Evolutionary conservation across 1,140 invertebrate species (phyloP), one percentile per base, ranked within the genome.

Genomic region (Nephotettix cincticeps): DNA sequence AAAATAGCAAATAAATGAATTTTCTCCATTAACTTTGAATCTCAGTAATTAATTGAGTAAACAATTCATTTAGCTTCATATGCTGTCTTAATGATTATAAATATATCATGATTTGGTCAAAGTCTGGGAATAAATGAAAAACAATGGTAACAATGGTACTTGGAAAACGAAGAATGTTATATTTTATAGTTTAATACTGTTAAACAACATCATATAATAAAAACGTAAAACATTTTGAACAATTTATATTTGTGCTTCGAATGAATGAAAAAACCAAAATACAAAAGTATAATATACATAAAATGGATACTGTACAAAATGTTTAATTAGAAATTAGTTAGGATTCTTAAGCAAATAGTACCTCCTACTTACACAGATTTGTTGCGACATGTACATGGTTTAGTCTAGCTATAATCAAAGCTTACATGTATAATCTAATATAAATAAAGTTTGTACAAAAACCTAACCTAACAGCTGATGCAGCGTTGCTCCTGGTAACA

Each of bases 371-470:
- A 61, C 23, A 61, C 56, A 61, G 21, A 61, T 27, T 11, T 61
- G 28, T 61, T 61, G 56, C 56, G 27, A 61, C 56, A 61, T 61
- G 21, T 61, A 61, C 56, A 61, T 61, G 13, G 23, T 61, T 28
- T 61, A 61, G 56, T 61, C 27, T 25, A 61, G 21, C 25, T 61
- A 61, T 27, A 61, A 28, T 61, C 25, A 61, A 61, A 61, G 56
- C 56, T 61, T 61, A 61, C 56, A 61, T 51, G 19, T 27, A 61
- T 61, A 61, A 27, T 61, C 56, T 61, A 61, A 61, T 61, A 61
- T 61, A 61, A 61, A 61, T 61, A 61, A 61, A 61, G 25, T 61
- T 61, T 61, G 56, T 61, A 61, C 56, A 61, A 61, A 61, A 61
- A 61, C 25, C 56, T 61, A 61, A 27, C 56, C 56, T 61, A 61